These are phyloP conservation scores for Neoarius graeffei DNA, from an alignment of 2,113 vertebrate species.

Conservation along the genomic window DNA sequence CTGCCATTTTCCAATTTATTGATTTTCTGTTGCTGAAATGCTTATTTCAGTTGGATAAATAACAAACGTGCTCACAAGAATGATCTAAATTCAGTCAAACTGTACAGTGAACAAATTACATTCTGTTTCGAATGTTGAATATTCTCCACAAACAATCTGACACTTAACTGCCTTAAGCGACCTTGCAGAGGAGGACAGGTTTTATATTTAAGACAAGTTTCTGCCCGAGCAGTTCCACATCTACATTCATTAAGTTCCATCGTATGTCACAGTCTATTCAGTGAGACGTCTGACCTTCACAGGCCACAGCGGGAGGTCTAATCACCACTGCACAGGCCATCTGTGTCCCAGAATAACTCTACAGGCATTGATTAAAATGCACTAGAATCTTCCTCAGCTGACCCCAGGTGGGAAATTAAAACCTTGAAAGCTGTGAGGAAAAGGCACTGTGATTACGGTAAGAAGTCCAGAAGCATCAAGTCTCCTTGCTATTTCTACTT, in stretches of 20 bases:
- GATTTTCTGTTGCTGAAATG: background rate
- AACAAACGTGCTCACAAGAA: background rate
- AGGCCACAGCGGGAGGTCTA: slow-evolving; percentile 29
- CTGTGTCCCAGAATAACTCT: slow-evolving; percentile 51
- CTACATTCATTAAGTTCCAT: background rate
- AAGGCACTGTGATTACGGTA: background rate
- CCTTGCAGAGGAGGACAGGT: background rate
- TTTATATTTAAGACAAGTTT: background rate
- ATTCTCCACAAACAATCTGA: no score
- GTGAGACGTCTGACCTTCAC: slow-evolving; percentile 43
- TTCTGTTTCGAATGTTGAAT: background rate
- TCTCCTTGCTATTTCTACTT: background rate
- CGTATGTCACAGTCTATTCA: slow-evolving; percentile 22
- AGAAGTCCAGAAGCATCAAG: background rate
- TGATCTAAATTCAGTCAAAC: background rate
- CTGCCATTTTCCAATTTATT: background rate
- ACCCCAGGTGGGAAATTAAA: slow-evolving; percentile 56
- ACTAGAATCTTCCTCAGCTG: slow-evolving; percentile 30
- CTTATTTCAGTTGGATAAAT: background rate
- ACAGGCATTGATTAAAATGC: slow-evolving; percentile 58
- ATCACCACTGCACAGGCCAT: slow-evolving; percentile 47
- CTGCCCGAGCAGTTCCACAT: background rate
- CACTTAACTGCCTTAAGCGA: background rate
- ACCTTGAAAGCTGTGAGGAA: slow-evolving; percentile 35
- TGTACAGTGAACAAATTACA: background rate